phyloP scores from a whole-genome alignment of 2,113 vertebrate species.

The Anguilla japonica region DNA sequence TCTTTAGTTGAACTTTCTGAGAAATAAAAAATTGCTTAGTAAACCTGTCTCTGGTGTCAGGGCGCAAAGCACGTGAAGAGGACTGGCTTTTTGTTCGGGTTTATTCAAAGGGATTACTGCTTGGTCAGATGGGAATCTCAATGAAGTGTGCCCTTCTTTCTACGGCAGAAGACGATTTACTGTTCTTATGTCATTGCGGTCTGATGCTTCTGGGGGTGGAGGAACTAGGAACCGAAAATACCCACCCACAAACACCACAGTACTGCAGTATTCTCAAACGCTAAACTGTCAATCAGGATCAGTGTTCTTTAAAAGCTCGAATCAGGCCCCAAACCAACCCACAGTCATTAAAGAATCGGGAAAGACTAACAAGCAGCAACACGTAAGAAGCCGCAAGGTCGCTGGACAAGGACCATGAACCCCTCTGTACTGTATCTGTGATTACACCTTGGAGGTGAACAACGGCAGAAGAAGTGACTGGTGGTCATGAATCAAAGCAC shows the following conservation, averaged over 20 bases:
- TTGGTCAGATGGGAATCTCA: background rate
- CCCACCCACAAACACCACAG: conserved; percentile 71
- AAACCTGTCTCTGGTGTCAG: background rate
- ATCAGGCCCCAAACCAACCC: conserved; percentile 44
- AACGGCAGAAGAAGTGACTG: background rate
- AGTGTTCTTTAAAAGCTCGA: conserved; percentile 79
- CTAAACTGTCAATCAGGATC: conserved; percentile 95
- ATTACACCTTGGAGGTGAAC: background rate
- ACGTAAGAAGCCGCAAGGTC: conserved; percentile 38
- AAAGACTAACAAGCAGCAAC: conserved; percentile 10
- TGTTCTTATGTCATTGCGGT: conserved; percentile 10
- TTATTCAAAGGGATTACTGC: conserved; percentile 6
- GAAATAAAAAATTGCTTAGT: background rate
- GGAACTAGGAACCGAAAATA: conserved; percentile 50
- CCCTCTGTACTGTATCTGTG: background rate
- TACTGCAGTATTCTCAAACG: conserved; percentile 75
- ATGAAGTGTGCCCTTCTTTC: conserved; percentile 4
- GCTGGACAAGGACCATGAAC: background rate
- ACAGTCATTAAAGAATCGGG: conserved; percentile 33
- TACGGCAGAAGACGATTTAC: conserved; percentile 5
- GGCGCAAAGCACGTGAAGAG: background rate
- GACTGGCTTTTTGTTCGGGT: background rate
- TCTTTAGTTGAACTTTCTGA: background rate
- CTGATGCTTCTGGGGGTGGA: conserved; percentile 32
- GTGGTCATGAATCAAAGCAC: background rate